Evolutionary conservation across 2,797 vertebrate genomes (phyloP).

Genomic region (Sciurus carolinensis): DNA sequence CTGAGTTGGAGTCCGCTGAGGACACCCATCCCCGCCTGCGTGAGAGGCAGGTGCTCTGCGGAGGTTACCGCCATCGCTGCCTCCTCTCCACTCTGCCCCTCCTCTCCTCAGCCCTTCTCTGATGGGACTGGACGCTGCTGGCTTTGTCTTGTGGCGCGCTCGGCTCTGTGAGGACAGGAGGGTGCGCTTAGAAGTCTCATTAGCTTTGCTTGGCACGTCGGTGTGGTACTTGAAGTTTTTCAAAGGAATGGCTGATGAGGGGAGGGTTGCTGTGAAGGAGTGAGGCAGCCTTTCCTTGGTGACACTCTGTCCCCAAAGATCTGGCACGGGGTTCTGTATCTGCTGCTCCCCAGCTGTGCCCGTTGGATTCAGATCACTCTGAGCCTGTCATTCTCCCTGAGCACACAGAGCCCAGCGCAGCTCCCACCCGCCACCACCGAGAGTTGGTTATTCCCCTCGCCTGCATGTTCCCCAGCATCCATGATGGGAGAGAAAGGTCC

Average conservation of each 20-base stretch:
- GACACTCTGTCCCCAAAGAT: conserved; percentile 18
- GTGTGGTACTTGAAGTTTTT: conserved; percentile 73
- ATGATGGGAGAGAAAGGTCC: background rate
- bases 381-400: background rate
- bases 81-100: too few species aligned
- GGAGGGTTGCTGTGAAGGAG: background rate
- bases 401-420: background rate
- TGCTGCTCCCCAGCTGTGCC: conserved; percentile 46
- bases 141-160: background rate
- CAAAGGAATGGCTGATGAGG: conserved; percentile 74
- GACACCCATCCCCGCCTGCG: too few species aligned
- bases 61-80: too few species aligned
- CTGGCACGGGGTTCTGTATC: conserved; percentile 8
- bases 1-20: background rate
- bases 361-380: background rate
- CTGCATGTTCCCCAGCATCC: background rate
- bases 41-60: background rate
- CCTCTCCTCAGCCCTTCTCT: background rate
- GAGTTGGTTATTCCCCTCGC: background rate
- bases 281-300: conserved; percentile 16
- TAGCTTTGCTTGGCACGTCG: conserved; percentile 32
- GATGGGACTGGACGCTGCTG: background rate
- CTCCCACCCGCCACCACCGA: background rate
- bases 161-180: background rate
- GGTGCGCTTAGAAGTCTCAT: background rate